Base-by-base conservation (phyloP, 2,888 invertebrate species). In the Coleophora flavipennella region DNA sequence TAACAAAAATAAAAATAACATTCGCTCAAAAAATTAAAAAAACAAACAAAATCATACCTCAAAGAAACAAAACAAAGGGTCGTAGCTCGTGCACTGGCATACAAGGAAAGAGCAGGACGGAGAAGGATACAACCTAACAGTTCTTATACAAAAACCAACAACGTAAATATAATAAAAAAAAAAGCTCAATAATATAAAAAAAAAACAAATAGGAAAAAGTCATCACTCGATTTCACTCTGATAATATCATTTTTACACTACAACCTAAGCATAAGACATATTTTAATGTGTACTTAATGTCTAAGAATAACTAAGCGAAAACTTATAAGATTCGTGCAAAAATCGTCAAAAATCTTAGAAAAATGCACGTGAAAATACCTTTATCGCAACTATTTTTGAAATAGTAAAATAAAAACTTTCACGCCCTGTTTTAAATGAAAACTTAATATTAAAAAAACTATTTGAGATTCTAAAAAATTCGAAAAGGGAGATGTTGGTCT, bases 351-450 rank as follows among this genome's bases (percentile, higher is more conserved):
- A 20, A 4, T 20, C 20, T 20, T 36, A 38, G 32, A 14, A 28
- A 41, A 41, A 31, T 20, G 35, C 52, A 51, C 49, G 59, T 64
- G 61, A 62, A 57, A 45, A 53, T n/a, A 56, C 45, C 78, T 77
- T 79, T 71, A 77, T 64, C 51, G 49, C 45, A 62, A 77, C 81
- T 81, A 80, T 80, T 80, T 78, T 53, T 65, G 44, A 77, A 81
- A 81, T 81, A 81, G 80, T 72, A 62, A 55, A 67, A 72, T 71
- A 78, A 78, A 80, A 72, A 67, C 66, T 57, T 57, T 59, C 20
- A 20, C 20, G 20, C 20, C 20, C 20, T 20, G 20, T 20, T n/a
- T n/a, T n/a, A n/a, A n/a, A 26, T 38, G 10, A 38, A 46, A 45
- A 39, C 44, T 44, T 43, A 40, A 40, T 38, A 40, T 40, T 50